Evolutionary conservation across 2,888 invertebrate species (phyloP), one percentile per base, ranked within the genome.

Genomic region (Spodoptera picta): DNA sequence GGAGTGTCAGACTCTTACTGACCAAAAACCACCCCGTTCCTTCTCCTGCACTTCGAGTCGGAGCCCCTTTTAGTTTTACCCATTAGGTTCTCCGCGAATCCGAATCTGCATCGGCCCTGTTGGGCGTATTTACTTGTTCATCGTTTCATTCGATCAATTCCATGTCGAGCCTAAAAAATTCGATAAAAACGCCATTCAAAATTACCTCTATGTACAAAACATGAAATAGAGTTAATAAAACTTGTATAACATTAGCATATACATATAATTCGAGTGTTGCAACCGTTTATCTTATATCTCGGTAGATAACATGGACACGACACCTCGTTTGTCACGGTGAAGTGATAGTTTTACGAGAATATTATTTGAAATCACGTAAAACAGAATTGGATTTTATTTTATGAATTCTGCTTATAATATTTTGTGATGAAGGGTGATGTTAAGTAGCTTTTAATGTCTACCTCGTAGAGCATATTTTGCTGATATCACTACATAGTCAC

Each of bases 271-370:
- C 11, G 45, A 60, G 47, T 31, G 42, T 41, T 36, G 41, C 6
- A 24, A 69, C 42, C 65, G 49, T 73, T 71, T 60, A 52, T 62
- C 62, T 67, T 77, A 68, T 24, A 54, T 55, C 10, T 68, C 56
- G 51, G 59, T 47, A 53, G 56, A 66, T 55, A 53, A 58, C 44
- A 60, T 23, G 53, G 11, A 48, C 23, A 58, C 73, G 68, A 61
- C 74, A 77, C 69, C 59, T 74, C 69, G 53, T 77, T 67, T 74
- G 51, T 68, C 74, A 77, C 73, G 65, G 60, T 44, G 48, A 45
- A 62, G 47, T 65, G 65, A 77, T 45, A 69, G 69, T 2, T 77
- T 73, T 67, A 74, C 61, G 73, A 77, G 48, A 56, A 27, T 47
- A 67, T 56, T 60, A 61, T 67, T 58, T 57, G 47, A 56, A 64